Evolutionary conservation across 2,888 invertebrate species (phyloP), one percentile per base, ranked within the genome.

Genomic region (Orthonychiurus folsomi): DNA sequence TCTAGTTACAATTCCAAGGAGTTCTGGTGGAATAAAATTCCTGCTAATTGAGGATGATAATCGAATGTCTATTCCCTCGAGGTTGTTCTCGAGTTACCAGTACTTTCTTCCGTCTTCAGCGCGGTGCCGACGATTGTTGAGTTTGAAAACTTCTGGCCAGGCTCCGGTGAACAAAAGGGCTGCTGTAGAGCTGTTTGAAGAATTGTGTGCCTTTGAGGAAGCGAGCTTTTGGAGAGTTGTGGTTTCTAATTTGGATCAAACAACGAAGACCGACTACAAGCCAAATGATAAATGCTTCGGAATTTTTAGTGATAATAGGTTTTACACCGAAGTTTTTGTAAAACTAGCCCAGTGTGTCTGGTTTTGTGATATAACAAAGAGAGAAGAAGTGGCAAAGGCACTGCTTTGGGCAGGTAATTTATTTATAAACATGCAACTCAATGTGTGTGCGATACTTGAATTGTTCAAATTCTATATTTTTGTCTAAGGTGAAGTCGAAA

Each of bases 331-430:
- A 15, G 65, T 64, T 52, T 53, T 69, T 12, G 69, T 72, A 0
- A 70, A 71, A 62, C 62, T 68, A 12, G 70, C 70, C 15, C 70
- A 72, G 56, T 67, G 69, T 47, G 69, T 69, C 53, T 72, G 70
- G 70, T 56, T 60, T 5, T 59, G 64, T 1, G 70, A 72, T 56
- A 61, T 65, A 27, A 61, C 62, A 18, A 72, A 69, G 52, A 26
- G 70, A 18, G 72, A 72, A 57, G 69, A 69, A 12, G 72, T 71
- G 9, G 68, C 66, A 20, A 61, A 69, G 54, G 64, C 68, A 23
- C 55, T 72, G 3, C 61, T 72, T 48, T 64, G 66, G 57, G 67
- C 66, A 24, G 70, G 69, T 69, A 66, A 37, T 56, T 21, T 52
- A n/a, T 12, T 20, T 12, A 23, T 23, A 12, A 9, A 21, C 52